Evolutionary conservation across 2,797 vertebrate species (phyloP), one percentile per base, ranked within the genome.

Genomic region (Spinus olivaceus): DNA sequence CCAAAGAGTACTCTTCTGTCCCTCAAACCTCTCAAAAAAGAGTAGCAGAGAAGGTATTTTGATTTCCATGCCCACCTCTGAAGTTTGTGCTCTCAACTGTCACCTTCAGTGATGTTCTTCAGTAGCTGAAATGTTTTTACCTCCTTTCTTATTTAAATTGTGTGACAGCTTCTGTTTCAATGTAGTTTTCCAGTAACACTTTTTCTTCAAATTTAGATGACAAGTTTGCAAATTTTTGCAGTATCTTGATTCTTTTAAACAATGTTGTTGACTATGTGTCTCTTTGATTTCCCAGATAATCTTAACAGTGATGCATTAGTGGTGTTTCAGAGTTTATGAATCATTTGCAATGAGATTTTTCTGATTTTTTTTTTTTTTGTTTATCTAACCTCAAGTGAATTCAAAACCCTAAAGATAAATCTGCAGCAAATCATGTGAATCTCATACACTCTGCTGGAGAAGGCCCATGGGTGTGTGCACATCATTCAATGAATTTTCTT

Each of bases 401-500:
- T 22, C 21, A 54, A 67, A 82, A n/a, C 12, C 6, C 5, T 50
- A 60, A 69, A 81, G 4, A 5, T 61, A n/a, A 16, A 28, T 65
- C 44, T 80, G 18, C 39, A 59, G 12, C 32, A 84, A 73, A 81
- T 60, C 6, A 24, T 10, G 3, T 42, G 22, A 71, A 64, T 9
- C 8, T 51, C 53, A 15, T 49, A 39, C 2, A 2, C 5, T 8
- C 18, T 21, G 10, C 30, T 46, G 11, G 7, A 86, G 14, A 14
- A 21, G 3, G 17, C 12, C 12, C 0, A 8, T 1, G 7, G 2
- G 2, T 9, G 1, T 24, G 12, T 63, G 28, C 11, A 21, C 8
- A 37, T 56, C 6, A 30, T 12, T 23, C 17, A 42, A 7, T 33
- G 6, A 74, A 41, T 53, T 60, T 46, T 51, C 12, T 78, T 59